These are phyloP conservation scores for Uloborus plumipes DNA, from an alignment of 2,888 invertebrate species.

Conservation along the genomic window DNA sequence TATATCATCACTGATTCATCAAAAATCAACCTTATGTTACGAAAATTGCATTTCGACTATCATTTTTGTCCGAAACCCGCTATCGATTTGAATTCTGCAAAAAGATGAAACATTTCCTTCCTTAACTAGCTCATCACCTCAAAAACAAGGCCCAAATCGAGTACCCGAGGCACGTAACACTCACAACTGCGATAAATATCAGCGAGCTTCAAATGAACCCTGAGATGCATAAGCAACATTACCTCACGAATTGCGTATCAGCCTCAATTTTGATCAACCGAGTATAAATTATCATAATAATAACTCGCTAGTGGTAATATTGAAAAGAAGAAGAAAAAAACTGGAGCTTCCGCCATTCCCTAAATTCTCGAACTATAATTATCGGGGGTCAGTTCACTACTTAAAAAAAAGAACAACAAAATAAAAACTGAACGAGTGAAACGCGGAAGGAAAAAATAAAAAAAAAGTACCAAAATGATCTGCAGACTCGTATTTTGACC, in stretches of 20 bases:
- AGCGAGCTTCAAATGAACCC: slow-evolving; percentile 5
- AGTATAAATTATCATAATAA: slow-evolving; percentile 11
- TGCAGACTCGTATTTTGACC: slow-evolving; percentile 16
- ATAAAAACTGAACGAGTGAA: not conserved
- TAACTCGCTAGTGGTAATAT: not conserved
- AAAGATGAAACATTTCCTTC: no score
- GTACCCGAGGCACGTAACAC: slow-evolving; percentile 8
- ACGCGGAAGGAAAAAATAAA: slow-evolving; percentile 21
- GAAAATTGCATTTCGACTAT: no score
- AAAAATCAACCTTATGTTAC: no score
- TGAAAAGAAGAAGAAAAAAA: not conserved
- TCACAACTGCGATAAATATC: slow-evolving; percentile 10
- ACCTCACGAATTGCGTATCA: slow-evolving; percentile 18
- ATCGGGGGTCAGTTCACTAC: not conserved
- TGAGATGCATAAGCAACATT: slow-evolving; percentile 5
- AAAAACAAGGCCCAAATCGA: no score
- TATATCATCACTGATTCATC: no score
- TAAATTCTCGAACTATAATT: slow-evolving; percentile 16
- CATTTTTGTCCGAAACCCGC: no score
- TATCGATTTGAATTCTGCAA: no score
- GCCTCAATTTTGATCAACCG: slow-evolving; percentile 16
- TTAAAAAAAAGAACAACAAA: slow-evolving; percentile 1
- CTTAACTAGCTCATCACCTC: no score
- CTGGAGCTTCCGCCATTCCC: slow-evolving; percentile 15
- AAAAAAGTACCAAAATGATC: slow-evolving; percentile 19